phyloP scores from a whole-genome alignment of 2,113 vertebrate species.

The Oryctolagus cuniculus region DNA sequence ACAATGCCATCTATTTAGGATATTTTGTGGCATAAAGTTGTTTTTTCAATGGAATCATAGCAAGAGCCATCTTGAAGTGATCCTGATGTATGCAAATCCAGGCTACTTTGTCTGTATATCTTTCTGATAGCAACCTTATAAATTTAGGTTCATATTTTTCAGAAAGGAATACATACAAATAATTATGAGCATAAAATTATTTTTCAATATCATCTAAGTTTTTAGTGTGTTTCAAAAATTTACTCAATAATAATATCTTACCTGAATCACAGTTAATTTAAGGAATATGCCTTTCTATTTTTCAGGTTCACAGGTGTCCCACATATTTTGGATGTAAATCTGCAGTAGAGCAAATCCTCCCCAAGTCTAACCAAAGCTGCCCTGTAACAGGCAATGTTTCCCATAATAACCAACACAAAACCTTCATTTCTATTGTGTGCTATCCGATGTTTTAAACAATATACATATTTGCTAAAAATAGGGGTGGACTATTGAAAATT shows the following conservation, averaged over 20 bases:
- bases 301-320: not conserved
- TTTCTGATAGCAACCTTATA: not conserved
- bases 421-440: fast-evolving
- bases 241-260: not conserved
- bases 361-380: conserved; percentile 1
- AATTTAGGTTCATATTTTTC: not conserved
- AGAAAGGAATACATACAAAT: not conserved
- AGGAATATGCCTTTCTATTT: fast-evolving
- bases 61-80: not conserved
- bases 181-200: not conserved
- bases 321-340: not conserved
- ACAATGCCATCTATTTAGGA: not conserved
- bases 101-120: not conserved
- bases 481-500: conserved; percentile 32
- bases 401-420: not conserved
- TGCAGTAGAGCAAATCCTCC: not conserved
- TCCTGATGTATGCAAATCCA: not conserved
- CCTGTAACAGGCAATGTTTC: not conserved
- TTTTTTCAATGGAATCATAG: not conserved
- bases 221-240: conserved; percentile 8
- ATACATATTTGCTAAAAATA: conserved; percentile 27
- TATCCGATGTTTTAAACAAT: not conserved
- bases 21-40: not conserved
- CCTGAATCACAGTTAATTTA: not conserved
- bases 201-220: not conserved